phyloP scores from a whole-genome alignment of 30 jellyfish, hydroid and myxozoan species.

The Pelagia noctiluca region DNA sequence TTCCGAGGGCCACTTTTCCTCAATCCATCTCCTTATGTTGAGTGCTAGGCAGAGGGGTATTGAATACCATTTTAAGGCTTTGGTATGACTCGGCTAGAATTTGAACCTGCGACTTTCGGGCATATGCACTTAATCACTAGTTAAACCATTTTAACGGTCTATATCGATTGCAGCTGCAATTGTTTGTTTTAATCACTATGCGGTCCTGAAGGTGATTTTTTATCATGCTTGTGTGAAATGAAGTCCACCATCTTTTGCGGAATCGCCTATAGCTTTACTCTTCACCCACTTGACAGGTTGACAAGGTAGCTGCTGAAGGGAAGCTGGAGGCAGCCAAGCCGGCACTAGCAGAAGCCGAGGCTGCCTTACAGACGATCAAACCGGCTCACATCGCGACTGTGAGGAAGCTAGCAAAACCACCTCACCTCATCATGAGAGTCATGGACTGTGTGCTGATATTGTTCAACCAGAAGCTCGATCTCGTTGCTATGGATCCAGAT shows the following conservation, averaged over 20 bases:
- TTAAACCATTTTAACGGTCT: too few species aligned
- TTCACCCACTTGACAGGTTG: slow-evolving; percentile 49
- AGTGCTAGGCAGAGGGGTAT: too few species aligned
- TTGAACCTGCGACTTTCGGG: too few species aligned
- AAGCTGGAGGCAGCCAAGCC: slow-evolving; percentile 94
- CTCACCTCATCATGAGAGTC: slow-evolving; percentile 90
- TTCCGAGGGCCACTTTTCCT: too few species aligned
- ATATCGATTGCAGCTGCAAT: too few species aligned
- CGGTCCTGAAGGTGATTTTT: too few species aligned
- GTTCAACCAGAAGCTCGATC: slow-evolving; percentile 73
- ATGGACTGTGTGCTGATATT: slow-evolving; percentile 86
- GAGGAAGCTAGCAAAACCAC: slow-evolving; percentile 81
- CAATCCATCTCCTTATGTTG: too few species aligned
- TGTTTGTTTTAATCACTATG: too few species aligned
- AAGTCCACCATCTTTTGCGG: neutral
- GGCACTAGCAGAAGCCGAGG: slow-evolving; percentile 93
- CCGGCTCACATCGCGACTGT: slow-evolving; percentile 86
- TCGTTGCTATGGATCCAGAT: slow-evolving; percentile 84
- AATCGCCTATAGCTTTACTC: neutral
- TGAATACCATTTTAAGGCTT: too few species aligned
- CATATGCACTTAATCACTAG: too few species aligned
- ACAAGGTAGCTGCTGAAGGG: slow-evolving; percentile 75
- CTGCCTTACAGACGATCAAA: slow-evolving; percentile 90
- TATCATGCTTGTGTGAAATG: too few species aligned
- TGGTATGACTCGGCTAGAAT: too few species aligned